Evolutionary conservation across 2,113 vertebrate genomes (phyloP), one percentile per base, ranked within the genome.

Genomic region (Alaudala cheleensis): DNA sequence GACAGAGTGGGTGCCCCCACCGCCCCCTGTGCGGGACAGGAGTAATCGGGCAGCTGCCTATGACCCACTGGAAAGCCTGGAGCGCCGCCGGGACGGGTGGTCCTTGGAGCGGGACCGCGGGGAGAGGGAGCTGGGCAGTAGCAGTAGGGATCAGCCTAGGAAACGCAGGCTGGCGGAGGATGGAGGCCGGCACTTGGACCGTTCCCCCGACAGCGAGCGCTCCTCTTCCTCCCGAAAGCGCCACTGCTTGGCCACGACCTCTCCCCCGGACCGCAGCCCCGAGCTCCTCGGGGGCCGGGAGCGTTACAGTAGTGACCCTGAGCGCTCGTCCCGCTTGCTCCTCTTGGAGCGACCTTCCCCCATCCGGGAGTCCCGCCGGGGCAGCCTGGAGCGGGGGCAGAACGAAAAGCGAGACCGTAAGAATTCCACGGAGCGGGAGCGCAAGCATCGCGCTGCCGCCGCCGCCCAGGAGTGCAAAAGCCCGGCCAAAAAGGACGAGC

Each of bases 71-170:
- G 99, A 99, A 91, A 99, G 99, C 95, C 95, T 99, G 65, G 99
- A 99, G 73, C 98, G 99, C 34, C 98, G 99, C 66, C 97, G 99
- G 81, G 99, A 99, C 47, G 98, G 99, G 40, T 99, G 99, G 99
- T 99, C 99, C 91, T 96, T 99, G 97, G 99, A 99, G 90, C 97
- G 98, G 93, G 99, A 98, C 82, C 97, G 98, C 31, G 97, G 98
- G 91, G 98, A 99, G 86, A 96, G 98, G 95, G 98, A 98, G 23
- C 67, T 98, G 72, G 97, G 97, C 95, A 98, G 94, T 34, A 93
- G 97, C 66, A 94, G 97, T 64, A 98, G 99, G 88, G 99, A 99
- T 70, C 98, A 98, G 56, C 98, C 98, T 6, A 98, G 99, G 79
- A 99, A 99, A 89, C 98, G 99, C 45, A 98, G 99, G 9, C 95